Conservation (phyloP, 2,888 invertebrate genomes). For the Shargacucullia verbasci region DNA sequence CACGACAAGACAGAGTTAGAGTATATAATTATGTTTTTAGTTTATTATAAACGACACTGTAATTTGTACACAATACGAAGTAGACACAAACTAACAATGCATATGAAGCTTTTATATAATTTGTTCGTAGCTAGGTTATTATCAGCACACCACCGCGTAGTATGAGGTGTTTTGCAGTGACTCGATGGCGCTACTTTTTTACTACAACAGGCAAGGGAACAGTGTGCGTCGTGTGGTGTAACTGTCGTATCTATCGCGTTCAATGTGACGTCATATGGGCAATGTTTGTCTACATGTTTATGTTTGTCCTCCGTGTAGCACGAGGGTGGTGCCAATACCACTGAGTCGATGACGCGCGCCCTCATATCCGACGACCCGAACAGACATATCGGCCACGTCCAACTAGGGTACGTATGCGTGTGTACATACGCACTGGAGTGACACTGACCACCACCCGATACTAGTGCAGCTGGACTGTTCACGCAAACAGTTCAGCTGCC, state of each 20-base stretch:
- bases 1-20: conserved; percentile 66
- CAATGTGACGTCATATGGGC: conserved; percentile 76
- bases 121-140: conserved; percentile 69
- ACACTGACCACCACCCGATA: conserved; percentile 64
- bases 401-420: conserved; percentile 96
- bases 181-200: conserved; percentile 87
- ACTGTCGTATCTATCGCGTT: conserved; percentile 63
- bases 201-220: conserved; percentile 84
- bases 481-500: conserved; percentile 54
- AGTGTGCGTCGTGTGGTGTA: conserved; percentile 59
- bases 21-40: conserved; percentile 65
- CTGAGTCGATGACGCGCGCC: conserved; percentile 98
- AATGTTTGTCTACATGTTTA: conserved; percentile 84
- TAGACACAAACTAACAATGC: conserved; percentile 82
- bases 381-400: conserved; percentile 97
- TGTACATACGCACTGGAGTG: conserved; percentile 82
- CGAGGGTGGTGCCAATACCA: conserved; percentile 97
- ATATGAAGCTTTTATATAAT: conserved; percentile 69
- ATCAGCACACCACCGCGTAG: conserved; percentile 66
- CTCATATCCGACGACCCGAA: conserved; percentile 98
- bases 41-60: conserved; percentile 73
- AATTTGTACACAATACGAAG: conserved; percentile 76
- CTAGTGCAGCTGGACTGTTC: conserved; percentile 47
- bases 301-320: conserved; percentile 93
- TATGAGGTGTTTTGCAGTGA: conserved; percentile 65